phyloP scores from a whole-genome alignment of 2,797 vertebrate genomes.

The Anguilla pacifica region DNA sequence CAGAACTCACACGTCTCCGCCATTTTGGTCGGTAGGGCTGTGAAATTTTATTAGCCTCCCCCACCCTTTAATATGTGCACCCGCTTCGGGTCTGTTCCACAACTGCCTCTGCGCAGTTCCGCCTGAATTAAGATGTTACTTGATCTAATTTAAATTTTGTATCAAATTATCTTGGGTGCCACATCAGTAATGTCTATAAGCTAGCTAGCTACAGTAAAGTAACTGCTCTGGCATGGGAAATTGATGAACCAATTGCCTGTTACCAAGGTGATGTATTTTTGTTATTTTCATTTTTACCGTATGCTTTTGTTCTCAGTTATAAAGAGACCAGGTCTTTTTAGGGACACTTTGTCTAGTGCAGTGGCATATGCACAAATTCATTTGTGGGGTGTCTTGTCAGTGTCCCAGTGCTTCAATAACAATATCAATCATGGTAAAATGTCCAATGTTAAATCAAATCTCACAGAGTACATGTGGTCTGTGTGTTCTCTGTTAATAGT shows the following conservation, averaged over 20 bases:
- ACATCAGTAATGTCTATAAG: not conserved
- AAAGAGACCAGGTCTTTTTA: not conserved
- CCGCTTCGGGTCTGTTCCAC: not conserved
- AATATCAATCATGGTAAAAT: not conserved
- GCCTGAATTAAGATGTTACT: not conserved
- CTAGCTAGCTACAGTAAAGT: not conserved
- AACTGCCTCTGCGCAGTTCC: not conserved
- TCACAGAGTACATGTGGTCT: not conserved
- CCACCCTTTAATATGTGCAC: not conserved
- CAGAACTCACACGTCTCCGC: not conserved
- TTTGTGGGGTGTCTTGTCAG: not conserved
- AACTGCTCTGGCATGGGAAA: not conserved
- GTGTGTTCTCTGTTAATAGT: not conserved
- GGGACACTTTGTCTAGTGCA: not conserved
- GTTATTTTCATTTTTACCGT: not conserved
- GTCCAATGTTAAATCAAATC: not conserved
- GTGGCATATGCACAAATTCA: not conserved
- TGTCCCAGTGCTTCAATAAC: not conserved
- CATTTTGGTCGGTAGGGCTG: not conserved
- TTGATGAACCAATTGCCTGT: not conserved
- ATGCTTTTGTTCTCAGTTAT: not conserved
- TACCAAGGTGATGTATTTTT: not conserved
- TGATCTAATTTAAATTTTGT: not conserved
- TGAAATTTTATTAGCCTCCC: not conserved
- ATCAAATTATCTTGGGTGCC: not conserved